phyloP scores from a whole-genome alignment of 2,113 vertebrate species.

The Laticauda laticaudata region DNA sequence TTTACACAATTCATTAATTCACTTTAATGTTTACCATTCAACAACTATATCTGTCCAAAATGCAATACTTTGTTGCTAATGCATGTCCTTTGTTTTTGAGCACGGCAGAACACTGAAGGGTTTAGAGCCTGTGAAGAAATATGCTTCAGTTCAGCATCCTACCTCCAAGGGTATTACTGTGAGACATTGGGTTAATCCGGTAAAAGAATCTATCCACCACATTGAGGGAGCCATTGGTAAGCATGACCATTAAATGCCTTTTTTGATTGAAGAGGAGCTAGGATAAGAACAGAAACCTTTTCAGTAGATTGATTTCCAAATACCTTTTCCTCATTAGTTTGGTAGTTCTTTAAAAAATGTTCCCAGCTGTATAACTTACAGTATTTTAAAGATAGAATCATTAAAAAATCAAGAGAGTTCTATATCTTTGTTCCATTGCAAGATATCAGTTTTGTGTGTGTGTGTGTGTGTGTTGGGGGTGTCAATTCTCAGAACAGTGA shows the following conservation, averaged over 20 bases:
- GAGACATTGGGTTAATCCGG: constrained; percentile 72
- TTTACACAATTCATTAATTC: neutral
- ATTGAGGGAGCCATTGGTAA: constrained; percentile 75
- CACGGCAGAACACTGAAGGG: constrained; percentile 49
- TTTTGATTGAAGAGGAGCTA: neutral
- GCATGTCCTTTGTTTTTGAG: neutral
- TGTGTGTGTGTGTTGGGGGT: neutral
- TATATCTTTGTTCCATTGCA: neutral
- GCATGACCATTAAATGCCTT: neutral
- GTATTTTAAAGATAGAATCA: neutral
- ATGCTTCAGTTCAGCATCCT: constrained; percentile 2
- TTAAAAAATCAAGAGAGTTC: neutral
- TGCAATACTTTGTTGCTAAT: neutral
- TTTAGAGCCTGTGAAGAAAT: constrained; percentile 12
- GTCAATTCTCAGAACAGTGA: neutral
- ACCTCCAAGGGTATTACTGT: constrained; percentile 20
- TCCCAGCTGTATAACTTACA: neutral
- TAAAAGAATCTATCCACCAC: constrained; percentile 76
- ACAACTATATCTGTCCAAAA: neutral
- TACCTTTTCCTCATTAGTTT: neutral
- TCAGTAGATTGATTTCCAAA: neutral
- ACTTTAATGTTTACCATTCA: neutral
- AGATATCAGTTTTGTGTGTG: neutral
- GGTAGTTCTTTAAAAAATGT: neutral
- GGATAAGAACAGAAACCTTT: neutral